Evolutionary conservation across 2,113 vertebrate genomes (phyloP), one percentile per base, ranked within the genome.

Genomic region (Zonotrichia leucophrys): DNA sequence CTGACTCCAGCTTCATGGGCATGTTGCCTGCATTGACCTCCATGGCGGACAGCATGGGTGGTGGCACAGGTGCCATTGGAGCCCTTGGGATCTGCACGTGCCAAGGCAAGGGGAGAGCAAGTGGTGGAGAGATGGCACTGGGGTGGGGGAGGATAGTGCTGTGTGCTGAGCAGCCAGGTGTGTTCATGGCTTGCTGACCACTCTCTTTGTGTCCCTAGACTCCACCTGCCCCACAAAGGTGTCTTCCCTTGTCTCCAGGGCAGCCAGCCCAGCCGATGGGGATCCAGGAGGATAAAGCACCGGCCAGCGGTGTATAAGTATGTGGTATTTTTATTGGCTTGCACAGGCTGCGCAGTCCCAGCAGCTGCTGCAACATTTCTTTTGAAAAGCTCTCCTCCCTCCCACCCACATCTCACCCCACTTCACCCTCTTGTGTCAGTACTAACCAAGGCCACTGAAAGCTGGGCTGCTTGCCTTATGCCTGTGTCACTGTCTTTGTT

Each of bases 211-310:
- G 93, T 97, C 96, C 70, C 41, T 95, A 97, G 97, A 97, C 88
- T 97, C 81, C 72, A 95, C 60, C 95, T 97, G 93, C 94, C 95
- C 75, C 95, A 95, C 90, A 97, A 95, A 94, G 97, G 96, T 90
- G 93, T 89, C 87, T 92, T 97, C 80, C 88, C 84, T 94, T 97
- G 94, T 83, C 94, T 96, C 69, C 96, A 92, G 89, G 96, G 93
- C 95, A 95, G 85, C 91, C 96, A 96, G 85, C 94, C 90, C 13
- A 0, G 72, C 81, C 82, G 63, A 79, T 96, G 96, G 91, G 95
- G 94, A 94, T 89, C 95, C 95, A 91, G 93, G 89, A 98, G 90
- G 96, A 97, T 97, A 97, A 97, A 95, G 91, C 97, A 96, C 96
- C 64, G 83, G 60, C 95, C 95, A 16, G 93, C 79, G 46, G 93